Evolutionary conservation across 2,797 vertebrate species (phyloP).

Genomic region (Brotula barbata): DNA sequence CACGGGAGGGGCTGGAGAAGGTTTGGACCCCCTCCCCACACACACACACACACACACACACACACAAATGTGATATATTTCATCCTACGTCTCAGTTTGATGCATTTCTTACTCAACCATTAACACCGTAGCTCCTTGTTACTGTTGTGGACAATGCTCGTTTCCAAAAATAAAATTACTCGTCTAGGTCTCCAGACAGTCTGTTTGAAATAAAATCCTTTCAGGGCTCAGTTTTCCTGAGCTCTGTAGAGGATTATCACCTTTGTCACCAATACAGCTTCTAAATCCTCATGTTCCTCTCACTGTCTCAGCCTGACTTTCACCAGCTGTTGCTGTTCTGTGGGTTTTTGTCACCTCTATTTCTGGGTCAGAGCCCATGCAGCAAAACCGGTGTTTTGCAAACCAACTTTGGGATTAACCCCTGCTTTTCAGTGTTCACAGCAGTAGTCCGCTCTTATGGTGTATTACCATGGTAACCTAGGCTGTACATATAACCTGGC

Average conservation of each 20-base stretch:
- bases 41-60: constrained; percentile 3
- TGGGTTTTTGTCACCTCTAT: constrained; percentile 43
- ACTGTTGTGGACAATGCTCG: no score
- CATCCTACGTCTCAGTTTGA: no score
- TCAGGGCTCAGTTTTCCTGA: constrained; percentile 26
- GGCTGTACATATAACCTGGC: not conserved
- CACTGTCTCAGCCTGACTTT: constrained; percentile 31
- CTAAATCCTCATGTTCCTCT: constrained; percentile 38
- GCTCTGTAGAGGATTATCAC: constrained; percentile 53
- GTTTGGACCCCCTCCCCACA: constrained; percentile 3
- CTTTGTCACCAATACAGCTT: constrained; percentile 41
- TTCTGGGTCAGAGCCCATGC: constrained; percentile 46
- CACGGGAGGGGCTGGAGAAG: constrained; percentile 21
- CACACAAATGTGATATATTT: not conserved
- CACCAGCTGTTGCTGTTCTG: constrained; percentile 20
- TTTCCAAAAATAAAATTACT: no score
- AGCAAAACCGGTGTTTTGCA: constrained; percentile 34
- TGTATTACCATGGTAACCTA: constrained; percentile 37
- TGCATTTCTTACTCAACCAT: no score
- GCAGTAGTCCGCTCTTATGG: constrained; percentile 14
- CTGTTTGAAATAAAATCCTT: not conserved
- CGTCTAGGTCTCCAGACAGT: no score
- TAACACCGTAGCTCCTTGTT: no score
- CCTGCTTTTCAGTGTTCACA: constrained; percentile 15
- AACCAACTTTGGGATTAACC: constrained; percentile 49